Evolutionary conservation across 2,797 vertebrate genomes (phyloP), one percentile per base, ranked within the genome.

Genomic region (Coregonus ussuriensis): DNA sequence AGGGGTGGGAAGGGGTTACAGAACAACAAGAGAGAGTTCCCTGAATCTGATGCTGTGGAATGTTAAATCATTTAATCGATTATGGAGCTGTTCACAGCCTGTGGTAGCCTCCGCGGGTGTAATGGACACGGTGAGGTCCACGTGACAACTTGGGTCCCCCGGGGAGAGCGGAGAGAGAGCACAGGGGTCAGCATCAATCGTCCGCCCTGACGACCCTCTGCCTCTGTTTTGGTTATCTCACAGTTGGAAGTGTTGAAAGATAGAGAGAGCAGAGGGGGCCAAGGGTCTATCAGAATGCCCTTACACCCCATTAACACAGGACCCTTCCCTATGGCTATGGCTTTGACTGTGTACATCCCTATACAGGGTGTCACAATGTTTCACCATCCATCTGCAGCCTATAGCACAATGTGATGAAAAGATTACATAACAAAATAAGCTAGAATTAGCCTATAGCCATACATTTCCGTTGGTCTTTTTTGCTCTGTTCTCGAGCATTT

Each of bases 171-270:
- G 79, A 69, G 69, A 66, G 56, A 33, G 77, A 79, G 85, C 76
- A 75, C 84, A 77, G 52, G 33, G 88, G 77, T 90, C 84, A 71
- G 76, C 82, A 82, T 87, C 82, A 71, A 71, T 82, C 6, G 18
- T 54, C 29, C 4, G 73, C 67, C 83, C 41, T 47, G 41, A 47
- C 41, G 3, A 47, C 41, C 62, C 25, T 78, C 67, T 75, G 73
- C 52, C 53, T 82, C 59, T 77, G 56, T 77, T 83, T 51, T 83
- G 84, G 66, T 82, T 80, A 80, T 82, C 76, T 82, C 77, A 85
- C 71, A 85, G 78, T 79, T 79, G 77, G 80, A 82, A 72, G 82
- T 74, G 71, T 41, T 75, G 63, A 47, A 21, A 47, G 41, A 47
- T 47, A 47, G 9, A 79, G 73, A 72, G 77, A 81, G 75, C 79